Base-by-base conservation (phyloP, 2,888 invertebrate species). In the Pollenia angustigena region DNA sequence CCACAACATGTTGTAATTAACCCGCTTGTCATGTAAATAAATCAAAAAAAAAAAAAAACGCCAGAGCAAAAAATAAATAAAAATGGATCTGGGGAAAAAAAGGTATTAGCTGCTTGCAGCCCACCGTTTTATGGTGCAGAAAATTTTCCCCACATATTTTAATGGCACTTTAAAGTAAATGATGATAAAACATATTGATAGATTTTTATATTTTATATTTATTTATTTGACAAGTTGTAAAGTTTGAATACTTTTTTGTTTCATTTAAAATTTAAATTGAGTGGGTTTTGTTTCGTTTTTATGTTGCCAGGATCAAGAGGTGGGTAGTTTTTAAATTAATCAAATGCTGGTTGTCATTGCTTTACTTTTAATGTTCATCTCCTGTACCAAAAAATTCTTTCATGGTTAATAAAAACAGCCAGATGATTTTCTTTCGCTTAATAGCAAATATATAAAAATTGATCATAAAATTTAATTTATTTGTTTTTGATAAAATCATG, bases 1-100 rank as follows among this genome's bases (percentile, higher is more conserved):
- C 89, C 89, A 83, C 88, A 88, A 89, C 88, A 89, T 88, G 89
- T 82, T 88, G 89, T 88, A 89, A 89, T 89, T 89, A 89, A 89
- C 89, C 88, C 87, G 85, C 85, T 87, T 88, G 88, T 88, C 88
- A 88, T 89, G 89, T 86, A 89, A 88, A 89, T 89, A 89, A 89
- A 89, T 89, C 88, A 89, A 88, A 89, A 87, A 82, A 68, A 50
- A 32, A 75, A 78, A 68, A 52, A 62, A 72, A 69, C 11, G 32
- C 32, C 32, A 32, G 32, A 32, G 32, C 88, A 89, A 82, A 68
- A 50, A 32, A 58, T 23, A 40, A 23, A 44, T 12, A 79, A 50
- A 50, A 75, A 78, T 56, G 46, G 56, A 72, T 66, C 11, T 11
- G 18, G 66, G 23, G 23, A 3, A 46, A 81, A 84, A 84, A 74